Evolutionary conservation across 2,113 vertebrate species (phyloP).

Genomic region (Motacilla alba): DNA sequence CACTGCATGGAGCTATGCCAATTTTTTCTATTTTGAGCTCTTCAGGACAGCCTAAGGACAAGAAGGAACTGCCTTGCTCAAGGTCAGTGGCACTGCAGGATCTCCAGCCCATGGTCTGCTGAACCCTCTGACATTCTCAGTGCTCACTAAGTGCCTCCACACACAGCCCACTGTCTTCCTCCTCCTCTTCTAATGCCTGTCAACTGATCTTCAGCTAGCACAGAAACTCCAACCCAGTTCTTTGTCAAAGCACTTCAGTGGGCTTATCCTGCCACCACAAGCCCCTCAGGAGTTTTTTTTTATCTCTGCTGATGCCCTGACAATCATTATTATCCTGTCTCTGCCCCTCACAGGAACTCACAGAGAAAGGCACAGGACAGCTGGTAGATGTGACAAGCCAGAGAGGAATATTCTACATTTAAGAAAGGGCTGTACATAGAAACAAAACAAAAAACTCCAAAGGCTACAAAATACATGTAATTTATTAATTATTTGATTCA

Average conservation of each 20-base stretch:
- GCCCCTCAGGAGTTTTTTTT: neutral
- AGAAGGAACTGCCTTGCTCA: neutral
- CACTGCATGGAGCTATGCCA: neutral
- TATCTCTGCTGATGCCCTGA: neutral
- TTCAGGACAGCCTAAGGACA: neutral
- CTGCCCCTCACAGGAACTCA: neutral
- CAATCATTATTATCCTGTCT: neutral
- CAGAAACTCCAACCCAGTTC: neutral
- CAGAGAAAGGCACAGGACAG: neutral
- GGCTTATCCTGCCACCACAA: neutral
- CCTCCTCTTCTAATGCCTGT: neutral
- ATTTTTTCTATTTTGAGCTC: neutral
- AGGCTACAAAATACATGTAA: neutral
- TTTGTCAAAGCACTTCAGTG: neutral
- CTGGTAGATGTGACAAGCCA: neutral
- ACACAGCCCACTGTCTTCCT: neutral
- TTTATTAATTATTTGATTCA: neutral
- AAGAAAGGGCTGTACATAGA: neutral
- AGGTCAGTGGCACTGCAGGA: neutral
- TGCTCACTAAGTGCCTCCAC: accelerated
- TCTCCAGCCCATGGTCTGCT: neutral
- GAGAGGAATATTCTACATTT: neutral
- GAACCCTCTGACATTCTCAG: neutral
- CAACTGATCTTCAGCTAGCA: neutral
- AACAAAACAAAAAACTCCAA: neutral